Evolutionary conservation across 2,888 invertebrate species (phyloP), one percentile per base, ranked within the genome.

Genomic region (Sylvicola cinctus): DNA sequence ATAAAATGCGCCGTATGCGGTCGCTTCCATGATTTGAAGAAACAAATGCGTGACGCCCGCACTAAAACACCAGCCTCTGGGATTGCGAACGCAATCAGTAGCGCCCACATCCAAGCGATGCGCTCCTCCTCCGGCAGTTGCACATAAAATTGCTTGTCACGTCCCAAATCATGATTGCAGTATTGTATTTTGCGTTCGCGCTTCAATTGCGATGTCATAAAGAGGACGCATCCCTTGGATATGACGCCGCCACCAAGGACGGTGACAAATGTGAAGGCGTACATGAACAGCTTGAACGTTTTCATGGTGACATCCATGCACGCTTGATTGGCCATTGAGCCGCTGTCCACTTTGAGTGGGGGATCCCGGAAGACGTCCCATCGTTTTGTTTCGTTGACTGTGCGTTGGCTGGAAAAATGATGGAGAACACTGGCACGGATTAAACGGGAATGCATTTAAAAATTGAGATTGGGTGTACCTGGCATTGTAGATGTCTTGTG

Each of bases 351-450:
- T 60, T 85, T 83, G 46, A 76, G 76, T 8, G 91, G 90, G 45
- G 88, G 78, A 58, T 87, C 79, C 51, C 88, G 67, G 64, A 93
- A 93, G 38, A 91, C 88, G 68, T 93, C 91, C 93, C 93, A 93
- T 72, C 79, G 81, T 74, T 85, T 85, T 46, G 81, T 81, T 57
- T 83, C 84, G 50, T 75, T 74, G 46, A 81, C 73, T 40, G 81
- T 81, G 50, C 83, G 66, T 60, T 78, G 77, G 52, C 83, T 83
- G 14, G 14, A 28, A 28, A 13, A 8, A 6, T n/a, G 14, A 8
- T 28, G 14, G 14, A 28, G 10, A 28, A 28, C 6, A n/a, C 28
- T n/a, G 4, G 4, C 28, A 28, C 4, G 28, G n/a, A 28, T 4
- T 28, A 7, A n/a, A 28, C 4, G 28, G 28, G 14, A 13, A 13